phyloP scores from a whole-genome alignment of 2,113 vertebrate genomes.

The Terrapene triunguis region DNA sequence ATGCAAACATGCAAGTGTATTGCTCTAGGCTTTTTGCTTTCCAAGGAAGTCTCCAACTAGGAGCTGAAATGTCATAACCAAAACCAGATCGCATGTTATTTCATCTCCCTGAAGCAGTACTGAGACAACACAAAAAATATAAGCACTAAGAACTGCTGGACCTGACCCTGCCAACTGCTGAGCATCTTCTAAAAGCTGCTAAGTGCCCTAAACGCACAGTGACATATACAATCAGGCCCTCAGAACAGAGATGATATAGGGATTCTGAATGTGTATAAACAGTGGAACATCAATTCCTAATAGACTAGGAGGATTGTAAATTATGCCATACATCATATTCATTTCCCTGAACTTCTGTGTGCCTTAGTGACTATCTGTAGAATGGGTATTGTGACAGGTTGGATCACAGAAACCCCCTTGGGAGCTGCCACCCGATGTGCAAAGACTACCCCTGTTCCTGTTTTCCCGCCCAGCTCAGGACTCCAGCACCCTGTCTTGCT shows the following conservation, averaged over 20 bases:
- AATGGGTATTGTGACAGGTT: too few relatives aligned
- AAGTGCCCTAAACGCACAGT: neutral
- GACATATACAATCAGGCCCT: neutral
- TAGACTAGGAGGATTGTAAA: neutral
- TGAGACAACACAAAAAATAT: rapidly evolving
- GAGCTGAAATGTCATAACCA: neutral
- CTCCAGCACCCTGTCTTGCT: too few relatives aligned
- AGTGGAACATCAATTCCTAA: neutral
- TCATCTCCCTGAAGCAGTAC: neutral
- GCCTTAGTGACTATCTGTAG: neutral
- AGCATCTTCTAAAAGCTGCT: neutral
- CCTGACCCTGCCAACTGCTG: neutral
- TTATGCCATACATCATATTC: neutral
- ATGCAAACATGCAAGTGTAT: neutral
- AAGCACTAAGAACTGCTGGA: neutral
- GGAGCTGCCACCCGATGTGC: too few relatives aligned
- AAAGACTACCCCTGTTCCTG: too few relatives aligned
- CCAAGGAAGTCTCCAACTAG: neutral
- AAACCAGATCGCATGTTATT: rapidly evolving
- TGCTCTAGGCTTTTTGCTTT: neutral
- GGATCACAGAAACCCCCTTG: too few relatives aligned
- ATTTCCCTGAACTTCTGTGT: neutral
- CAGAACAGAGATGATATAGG: neutral
- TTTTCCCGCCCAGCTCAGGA: too few relatives aligned
- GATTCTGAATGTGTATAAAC: neutral